phyloP scores from a whole-genome alignment of 1,140 invertebrate genomes.

The Brachionus rotundiformis region DNA sequence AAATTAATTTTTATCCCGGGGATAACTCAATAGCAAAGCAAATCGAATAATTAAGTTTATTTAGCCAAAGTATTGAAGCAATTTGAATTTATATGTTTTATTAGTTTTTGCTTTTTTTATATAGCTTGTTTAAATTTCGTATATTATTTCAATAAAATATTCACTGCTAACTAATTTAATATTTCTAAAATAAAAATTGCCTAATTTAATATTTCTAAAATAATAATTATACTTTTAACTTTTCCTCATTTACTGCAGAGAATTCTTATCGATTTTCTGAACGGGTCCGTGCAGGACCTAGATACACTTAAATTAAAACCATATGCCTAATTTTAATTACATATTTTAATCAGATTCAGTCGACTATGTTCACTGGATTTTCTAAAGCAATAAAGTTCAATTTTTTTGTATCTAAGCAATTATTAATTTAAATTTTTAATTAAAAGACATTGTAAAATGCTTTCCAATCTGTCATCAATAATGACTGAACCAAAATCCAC shows the following conservation, averaged over 20 bases:
- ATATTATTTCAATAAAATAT: slow-evolving; percentile 23
- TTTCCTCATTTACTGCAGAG: neutral
- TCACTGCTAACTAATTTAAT: slow-evolving; percentile 14
- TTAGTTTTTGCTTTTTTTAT: neutral
- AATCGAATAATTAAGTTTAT: slow-evolving; percentile 10
- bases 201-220: slow-evolving; percentile 3
- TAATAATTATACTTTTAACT: neutral
- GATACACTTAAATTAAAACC: neutral
- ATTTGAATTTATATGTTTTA: neutral
- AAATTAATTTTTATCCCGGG: neutral
- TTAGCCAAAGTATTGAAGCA: neutral
- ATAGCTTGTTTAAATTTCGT: neutral
- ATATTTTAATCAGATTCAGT: neutral
- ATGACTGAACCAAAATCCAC: neutral
- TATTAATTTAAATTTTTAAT: too few species aligned
- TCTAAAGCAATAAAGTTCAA: neutral
- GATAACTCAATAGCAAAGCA: neutral
- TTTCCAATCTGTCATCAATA: neutral
- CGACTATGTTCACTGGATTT: too few species aligned
- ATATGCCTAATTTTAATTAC: neutral
- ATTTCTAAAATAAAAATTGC: neutral
- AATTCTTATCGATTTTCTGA: neutral
- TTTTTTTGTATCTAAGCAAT: neutral
- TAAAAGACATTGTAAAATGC: too few species aligned
- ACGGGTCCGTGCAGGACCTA: neutral